Evolutionary conservation across 1,140 invertebrate genomes (phyloP), one percentile per base, ranked within the genome.

Genomic region (Euura saliciscinereae): DNA sequence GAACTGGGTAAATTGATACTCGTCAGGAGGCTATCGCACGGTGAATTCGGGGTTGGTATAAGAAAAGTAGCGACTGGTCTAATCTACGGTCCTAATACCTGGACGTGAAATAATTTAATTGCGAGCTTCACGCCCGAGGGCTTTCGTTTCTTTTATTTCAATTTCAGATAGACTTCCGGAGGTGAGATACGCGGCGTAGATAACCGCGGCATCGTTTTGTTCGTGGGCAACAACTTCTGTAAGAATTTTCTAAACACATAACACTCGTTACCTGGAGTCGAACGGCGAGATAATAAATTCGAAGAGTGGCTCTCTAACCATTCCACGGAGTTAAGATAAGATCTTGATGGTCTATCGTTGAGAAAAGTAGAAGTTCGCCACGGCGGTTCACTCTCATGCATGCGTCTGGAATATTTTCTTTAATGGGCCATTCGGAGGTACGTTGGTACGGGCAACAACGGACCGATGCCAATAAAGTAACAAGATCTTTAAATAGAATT

Each of bases 51-150:
- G 51, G 51, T 59, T 4, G 13, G 51, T 59, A 59, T 28, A 28
- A n/a, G 51, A 6, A 6, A 59, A n/a, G 8, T 2, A 11, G 13
- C 3, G 8, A n/a, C 51, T 8, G 10, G 13, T 59, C 51, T n/a
- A 59, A 59, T 6, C 51, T 59, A 59, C 3, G 6, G 10, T n/a
- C 51, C 13, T 59, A 59, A 6, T 59, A 59, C 13, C 10, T n/a
- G 13, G 51, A 59, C 51, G 51, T 59, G 51, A 59, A 59, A 59
- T 59, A 59, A 59, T 59, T 59, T 59, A 59, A 59, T 59, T 59
- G 51, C 51, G 51, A 59, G 51, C 8, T 59, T 59, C 51, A 59
- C 51, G 51, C 8, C 13, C 51, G 51, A n/a, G 51, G 13, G 51
- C 10, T 59, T 59, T 59, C 51, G 51, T 59, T 59, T 59, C 51